Evolutionary conservation across 2,888 invertebrate genomes (phyloP).

Genomic region (Argyresthia goedartella): DNA sequence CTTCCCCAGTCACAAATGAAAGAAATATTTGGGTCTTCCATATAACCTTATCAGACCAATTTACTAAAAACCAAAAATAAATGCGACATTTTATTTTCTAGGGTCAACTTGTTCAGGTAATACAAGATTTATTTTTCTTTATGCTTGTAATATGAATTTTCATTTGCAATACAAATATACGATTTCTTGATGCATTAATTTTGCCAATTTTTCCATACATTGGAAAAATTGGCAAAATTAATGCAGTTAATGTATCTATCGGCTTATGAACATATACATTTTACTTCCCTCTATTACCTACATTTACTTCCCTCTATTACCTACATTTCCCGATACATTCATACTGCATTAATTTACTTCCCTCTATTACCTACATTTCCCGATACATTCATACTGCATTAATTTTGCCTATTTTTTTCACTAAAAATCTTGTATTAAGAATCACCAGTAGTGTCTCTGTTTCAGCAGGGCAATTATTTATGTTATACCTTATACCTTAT

Average conservation of each 20-base stretch:
- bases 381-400: not conserved
- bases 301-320: too few relatives aligned
- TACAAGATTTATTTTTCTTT: too few relatives aligned
- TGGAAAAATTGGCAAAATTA: not conserved
- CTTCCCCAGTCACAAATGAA: not conserved
- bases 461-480: too few relatives aligned
- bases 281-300: not conserved
- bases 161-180: not conserved
- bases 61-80: too few relatives aligned
- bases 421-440: too few relatives aligned
- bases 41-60: too few relatives aligned
- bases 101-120: too few relatives aligned
- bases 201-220: not conserved
- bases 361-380: not conserved
- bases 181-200: not conserved
- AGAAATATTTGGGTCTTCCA: too few relatives aligned
- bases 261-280: not conserved
- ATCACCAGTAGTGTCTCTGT: too few relatives aligned
- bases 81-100: too few relatives aligned
- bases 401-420: not conserved
- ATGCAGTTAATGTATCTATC: not conserved
- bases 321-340: not conserved
- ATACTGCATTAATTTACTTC: not conserved
- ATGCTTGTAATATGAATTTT: too few relatives aligned
- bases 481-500: too few relatives aligned